These are phyloP conservation scores for Hucho hucho DNA, from an alignment of 2,113 vertebrate species.

Conservation along the genomic window DNA sequence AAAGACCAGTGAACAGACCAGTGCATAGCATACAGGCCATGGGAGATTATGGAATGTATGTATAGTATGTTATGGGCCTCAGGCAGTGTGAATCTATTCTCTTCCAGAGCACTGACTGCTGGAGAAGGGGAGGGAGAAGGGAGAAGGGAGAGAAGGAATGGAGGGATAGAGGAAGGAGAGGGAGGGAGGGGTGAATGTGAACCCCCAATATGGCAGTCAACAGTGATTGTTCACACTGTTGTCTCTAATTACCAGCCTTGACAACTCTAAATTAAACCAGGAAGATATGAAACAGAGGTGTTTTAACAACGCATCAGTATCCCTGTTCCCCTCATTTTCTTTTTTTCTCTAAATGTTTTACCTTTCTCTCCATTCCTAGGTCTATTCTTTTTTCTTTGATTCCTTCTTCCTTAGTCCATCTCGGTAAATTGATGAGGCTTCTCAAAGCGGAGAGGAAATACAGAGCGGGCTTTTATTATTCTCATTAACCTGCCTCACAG, in stretches of 20 bases:
- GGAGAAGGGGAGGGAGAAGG: constrained; percentile 1
- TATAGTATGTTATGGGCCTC: constrained; percentile 15
- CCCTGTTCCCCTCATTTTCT: not conserved
- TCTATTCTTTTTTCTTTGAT: constrained; percentile 12
- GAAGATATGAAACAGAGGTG: constrained; percentile 56
- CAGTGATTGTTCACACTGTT: constrained; percentile 81
- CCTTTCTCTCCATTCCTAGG: not conserved
- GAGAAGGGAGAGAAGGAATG: constrained; percentile 21
- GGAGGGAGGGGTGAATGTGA: constrained; percentile 48
- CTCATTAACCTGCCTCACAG: constrained; percentile 71
- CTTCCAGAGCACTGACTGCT: constrained; percentile 21
- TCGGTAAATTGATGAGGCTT: constrained; percentile 81
- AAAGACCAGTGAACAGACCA: too few relatives aligned
- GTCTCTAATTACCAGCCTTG: constrained; percentile 70
- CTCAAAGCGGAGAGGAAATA: constrained; percentile 78
- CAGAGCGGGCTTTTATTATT: constrained; percentile 96
- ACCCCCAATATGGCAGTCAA: constrained; percentile 46
- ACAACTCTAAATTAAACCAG: constrained; percentile 53
- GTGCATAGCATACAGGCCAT: not conserved
- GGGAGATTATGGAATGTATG: not conserved
- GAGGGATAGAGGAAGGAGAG: constrained; percentile 2
- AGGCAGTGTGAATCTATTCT: constrained; percentile 31
- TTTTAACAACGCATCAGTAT: constrained; percentile 74
- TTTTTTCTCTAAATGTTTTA: not conserved
- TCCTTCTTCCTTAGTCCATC: constrained; percentile 61